Conservation (phyloP, 2,113 vertebrate genomes). For the Synodontis membranacea region DNA sequence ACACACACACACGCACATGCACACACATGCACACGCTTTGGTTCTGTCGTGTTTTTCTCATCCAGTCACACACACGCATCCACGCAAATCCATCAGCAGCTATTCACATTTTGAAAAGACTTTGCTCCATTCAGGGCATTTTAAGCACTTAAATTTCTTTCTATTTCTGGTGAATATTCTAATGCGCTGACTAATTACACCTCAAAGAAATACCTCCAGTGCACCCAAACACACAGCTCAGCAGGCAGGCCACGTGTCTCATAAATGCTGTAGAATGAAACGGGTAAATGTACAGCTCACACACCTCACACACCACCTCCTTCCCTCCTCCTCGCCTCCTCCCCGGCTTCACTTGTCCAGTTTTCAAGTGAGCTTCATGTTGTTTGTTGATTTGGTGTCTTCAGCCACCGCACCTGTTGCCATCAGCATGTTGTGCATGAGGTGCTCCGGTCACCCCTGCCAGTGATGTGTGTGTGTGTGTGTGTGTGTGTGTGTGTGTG, state of each 20-base stretch:
- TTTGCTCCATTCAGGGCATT: slow-evolving; percentile 11
- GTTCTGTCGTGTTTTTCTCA: neutral
- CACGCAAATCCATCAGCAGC: slow-evolving; percentile 37
- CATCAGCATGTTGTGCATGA: slow-evolving; percentile 57
- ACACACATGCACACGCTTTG: slow-evolving; percentile 13
- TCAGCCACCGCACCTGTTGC: slow-evolving; percentile 70
- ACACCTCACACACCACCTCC: neutral
- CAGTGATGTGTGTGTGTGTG: slow-evolving; percentile 30
- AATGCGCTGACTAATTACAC: slow-evolving; percentile 38
- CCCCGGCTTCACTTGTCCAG: slow-evolving; percentile 48
- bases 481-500: slow-evolving; percentile 26
- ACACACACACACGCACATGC: slow-evolving; percentile 17
- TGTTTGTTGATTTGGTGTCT: slow-evolving; percentile 61
- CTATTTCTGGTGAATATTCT: slow-evolving; percentile 44
- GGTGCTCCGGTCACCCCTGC: slow-evolving; percentile 54
- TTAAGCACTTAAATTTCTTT: slow-evolving; percentile 37
- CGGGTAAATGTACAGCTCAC: neutral
- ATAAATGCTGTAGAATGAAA: neutral
- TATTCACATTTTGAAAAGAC: slow-evolving; percentile 38
- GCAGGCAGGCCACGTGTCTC: neutral
- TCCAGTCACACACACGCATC: neutral
- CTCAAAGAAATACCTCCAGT: slow-evolving; percentile 21
- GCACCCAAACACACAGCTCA: neutral
- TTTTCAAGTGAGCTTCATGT: slow-evolving; percentile 47
- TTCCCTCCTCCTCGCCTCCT: too few species aligned